These are phyloP conservation scores for Catonia carolina DNA, from an alignment of 2,888 invertebrate genomes.

Conservation along the genomic window DNA sequence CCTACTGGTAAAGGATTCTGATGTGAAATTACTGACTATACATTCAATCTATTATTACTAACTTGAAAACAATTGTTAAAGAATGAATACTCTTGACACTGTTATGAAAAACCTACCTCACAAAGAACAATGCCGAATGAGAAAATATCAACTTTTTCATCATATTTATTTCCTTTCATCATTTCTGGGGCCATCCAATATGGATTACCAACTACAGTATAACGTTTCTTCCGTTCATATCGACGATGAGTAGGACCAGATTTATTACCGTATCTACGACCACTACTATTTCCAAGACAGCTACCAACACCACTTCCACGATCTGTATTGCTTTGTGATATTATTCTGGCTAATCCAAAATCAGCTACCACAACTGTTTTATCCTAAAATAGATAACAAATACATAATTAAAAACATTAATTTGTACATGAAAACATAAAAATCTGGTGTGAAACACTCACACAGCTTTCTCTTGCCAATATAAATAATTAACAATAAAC, in stretches of 20 bases:
- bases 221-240: constrained; percentile 71
- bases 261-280: constrained; percentile 40
- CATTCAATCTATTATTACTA: no score
- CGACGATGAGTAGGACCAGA: constrained; percentile 45
- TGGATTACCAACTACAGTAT: constrained; percentile 94
- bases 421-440: no score
- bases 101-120: constrained; percentile 55
- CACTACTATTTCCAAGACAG: constrained; percentile 25
- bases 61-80: no score
- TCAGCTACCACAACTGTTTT: constrained; percentile 91
- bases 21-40: no score
- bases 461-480: no score
- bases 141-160: constrained; percentile 94
- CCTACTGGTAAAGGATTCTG: no score
- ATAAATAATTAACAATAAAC: no score
- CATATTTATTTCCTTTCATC: constrained; percentile 94
- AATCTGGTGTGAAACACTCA: no score
- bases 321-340: constrained; percentile 41
- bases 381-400: constrained; percentile 51
- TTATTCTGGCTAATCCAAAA: constrained; percentile 85
- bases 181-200: constrained; percentile 99
- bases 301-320: constrained; percentile 12
- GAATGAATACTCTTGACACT: no score
- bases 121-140: constrained; percentile 93
- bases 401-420: neutral